Evolutionary conservation across 2,113 vertebrate genomes (phyloP), one percentile per base, ranked within the genome.

Genomic region (Ammospiza caudacuta): DNA sequence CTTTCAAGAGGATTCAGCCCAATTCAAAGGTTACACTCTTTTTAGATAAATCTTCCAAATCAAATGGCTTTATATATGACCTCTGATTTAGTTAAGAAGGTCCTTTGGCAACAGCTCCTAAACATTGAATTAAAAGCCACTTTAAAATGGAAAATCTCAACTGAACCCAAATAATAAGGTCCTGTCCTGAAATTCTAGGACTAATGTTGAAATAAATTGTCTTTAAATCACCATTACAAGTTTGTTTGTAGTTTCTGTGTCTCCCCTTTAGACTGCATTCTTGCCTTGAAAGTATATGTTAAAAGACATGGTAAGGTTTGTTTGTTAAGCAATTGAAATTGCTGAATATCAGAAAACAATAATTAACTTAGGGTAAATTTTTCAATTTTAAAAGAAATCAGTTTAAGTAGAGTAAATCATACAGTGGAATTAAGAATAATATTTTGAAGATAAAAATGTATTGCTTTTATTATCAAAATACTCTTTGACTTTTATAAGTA

Each of bases 71-170:
- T 92, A 29, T 92, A 61, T 55, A 49, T 31, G 64, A 51, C 68
- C 33, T 91, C 59, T 93, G 52, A 83, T 93, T 88, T 80, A 86
- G 24, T 70, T 77, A 83, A 94, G 76, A 27, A 83, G 12, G 8
- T 74, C 17, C 7, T 90, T 74, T 93, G 72, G 47, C 81, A 73
- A 29, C 33, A 77, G 21, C 55, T 39, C 31, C 57, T 81, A 74
- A 89, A 70, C 80, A 67, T 6, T 89, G 43, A 78, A 67, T 52
- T 74, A 43, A 94, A 94, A 92, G 15, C 12, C 47, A 75, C 35
- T 89, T 92, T 83, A 44, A 96, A 93, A 55, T 28, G 44, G 6
- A 70, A 89, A 93, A 89, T 90, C 44, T 90, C 51, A 86, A 37
- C 14, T 89, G 59, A 92, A 63, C 21, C 25, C 55, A 90, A 87